Evolutionary conservation across 2,113 vertebrate genomes (phyloP).

Genomic region (Accipiter virgatus): DNA sequence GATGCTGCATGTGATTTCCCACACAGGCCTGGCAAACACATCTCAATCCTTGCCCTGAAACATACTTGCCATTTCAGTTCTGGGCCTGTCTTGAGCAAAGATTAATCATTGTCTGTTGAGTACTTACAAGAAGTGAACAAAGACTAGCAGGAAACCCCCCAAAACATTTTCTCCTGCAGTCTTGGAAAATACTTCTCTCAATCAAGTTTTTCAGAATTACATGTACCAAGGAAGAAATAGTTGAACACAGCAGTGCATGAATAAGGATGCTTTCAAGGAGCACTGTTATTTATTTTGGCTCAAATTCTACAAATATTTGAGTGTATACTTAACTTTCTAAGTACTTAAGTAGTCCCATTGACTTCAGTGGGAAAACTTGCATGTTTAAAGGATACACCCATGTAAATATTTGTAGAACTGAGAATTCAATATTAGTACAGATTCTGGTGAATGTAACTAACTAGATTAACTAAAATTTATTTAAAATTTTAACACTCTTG

Average conservation of each 20-base stretch:
- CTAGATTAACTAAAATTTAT: not conserved
- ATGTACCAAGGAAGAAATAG: not conserved
- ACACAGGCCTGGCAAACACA: not conserved
- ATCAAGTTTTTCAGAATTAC: not conserved
- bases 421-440: not conserved
- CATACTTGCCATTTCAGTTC: not conserved
- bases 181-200: not conserved
- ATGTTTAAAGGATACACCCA: not conserved
- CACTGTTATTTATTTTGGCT: slow-evolving; percentile 6
- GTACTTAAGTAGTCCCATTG: not conserved
- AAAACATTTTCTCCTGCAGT: not conserved
- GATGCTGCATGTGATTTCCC: not conserved
- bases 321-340: slow-evolving; percentile 4
- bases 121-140: not conserved
- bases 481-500: not conserved
- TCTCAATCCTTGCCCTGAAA: not conserved
- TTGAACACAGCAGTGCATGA: not conserved
- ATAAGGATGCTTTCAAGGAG: not conserved
- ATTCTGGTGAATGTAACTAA: not conserved
- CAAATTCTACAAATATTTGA: slow-evolving; percentile 24
- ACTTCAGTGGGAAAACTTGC: not conserved
- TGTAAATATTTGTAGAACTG: not conserved
- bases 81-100: not conserved
- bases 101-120: not conserved
- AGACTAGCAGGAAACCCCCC: not conserved